Evolutionary conservation across 1,140 invertebrate genomes (phyloP).

Genomic region (Spodoptera frugiperda): DNA sequence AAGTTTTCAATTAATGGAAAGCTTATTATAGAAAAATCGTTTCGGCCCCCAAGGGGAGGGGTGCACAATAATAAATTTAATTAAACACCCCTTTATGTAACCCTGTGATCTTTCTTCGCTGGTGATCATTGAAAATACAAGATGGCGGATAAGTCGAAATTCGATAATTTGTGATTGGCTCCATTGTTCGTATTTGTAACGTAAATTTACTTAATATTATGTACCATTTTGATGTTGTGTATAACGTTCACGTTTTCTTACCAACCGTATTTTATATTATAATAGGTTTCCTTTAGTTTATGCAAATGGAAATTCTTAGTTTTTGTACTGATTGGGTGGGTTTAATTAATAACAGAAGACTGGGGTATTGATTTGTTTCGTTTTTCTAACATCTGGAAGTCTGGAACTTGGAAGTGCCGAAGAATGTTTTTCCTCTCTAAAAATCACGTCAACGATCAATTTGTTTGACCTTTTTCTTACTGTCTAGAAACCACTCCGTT

Average conservation of each 20-base stretch:
- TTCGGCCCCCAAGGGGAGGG: conserved; percentile 6
- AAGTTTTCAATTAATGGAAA: conserved; percentile 51
- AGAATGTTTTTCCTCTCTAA: too few relatives aligned
- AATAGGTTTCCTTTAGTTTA: too few relatives aligned
- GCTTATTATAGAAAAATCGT: conserved; percentile 42
- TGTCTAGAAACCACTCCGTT: too few relatives aligned
- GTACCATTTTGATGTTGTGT: not conserved
- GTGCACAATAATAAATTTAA: conserved; percentile 44
- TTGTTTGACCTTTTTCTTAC: too few relatives aligned
- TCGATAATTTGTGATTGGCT: conserved; percentile 33
- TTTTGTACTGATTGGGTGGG: too few relatives aligned
- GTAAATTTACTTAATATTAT: not conserved
- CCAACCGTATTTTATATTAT: too few relatives aligned
- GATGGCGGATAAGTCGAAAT: conserved; percentile 16
- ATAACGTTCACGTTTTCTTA: not conserved
- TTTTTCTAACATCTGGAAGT: too few relatives aligned
- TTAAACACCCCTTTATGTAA: conserved; percentile 39
- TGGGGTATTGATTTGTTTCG: too few relatives aligned
- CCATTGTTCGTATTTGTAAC: conserved; percentile 21
- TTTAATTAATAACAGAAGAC: too few relatives aligned
- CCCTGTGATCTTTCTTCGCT: conserved; percentile 42
- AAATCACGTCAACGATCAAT: too few relatives aligned
- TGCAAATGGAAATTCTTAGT: too few relatives aligned
- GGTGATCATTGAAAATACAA: not conserved
- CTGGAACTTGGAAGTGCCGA: too few relatives aligned